Conservation (phyloP, 1,140 invertebrate genomes). For the Pachypeltis micranthus region DNA sequence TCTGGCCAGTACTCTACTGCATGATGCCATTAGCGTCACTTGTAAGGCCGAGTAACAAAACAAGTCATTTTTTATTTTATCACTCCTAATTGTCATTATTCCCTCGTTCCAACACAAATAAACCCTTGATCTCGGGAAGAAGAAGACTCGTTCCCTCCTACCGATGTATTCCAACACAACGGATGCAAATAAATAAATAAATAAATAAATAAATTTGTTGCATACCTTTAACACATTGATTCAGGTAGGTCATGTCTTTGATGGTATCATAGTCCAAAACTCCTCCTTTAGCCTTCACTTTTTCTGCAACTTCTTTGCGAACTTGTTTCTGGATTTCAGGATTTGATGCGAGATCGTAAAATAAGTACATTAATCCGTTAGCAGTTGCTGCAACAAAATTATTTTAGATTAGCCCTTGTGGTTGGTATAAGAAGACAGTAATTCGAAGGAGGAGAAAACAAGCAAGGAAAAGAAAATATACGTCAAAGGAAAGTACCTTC, state of each 20-base stretch:
- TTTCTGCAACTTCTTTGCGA: slow-evolving; percentile 40
- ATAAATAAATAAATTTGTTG: background rate
- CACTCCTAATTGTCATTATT: too few species aligned
- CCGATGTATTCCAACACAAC: background rate
- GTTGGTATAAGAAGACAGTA: background rate
- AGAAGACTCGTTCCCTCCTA: background rate
- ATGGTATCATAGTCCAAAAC: slow-evolving; percentile 28
- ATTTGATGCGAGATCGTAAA: slow-evolving; percentile 39
- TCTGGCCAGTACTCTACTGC: too few species aligned
- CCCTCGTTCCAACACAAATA: too few species aligned
- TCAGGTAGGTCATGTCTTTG: slow-evolving; percentile 23
- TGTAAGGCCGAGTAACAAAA: too few species aligned
- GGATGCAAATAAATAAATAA: background rate
- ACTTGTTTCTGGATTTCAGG: slow-evolving; percentile 43
- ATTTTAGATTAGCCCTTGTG: background rate
- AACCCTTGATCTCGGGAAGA: slow-evolving; percentile 38
- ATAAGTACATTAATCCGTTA: slow-evolving; percentile 35
- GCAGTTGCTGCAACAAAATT: slow-evolving; percentile 36
- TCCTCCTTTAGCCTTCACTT: slow-evolving; percentile 33
- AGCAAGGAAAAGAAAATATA: too few species aligned
- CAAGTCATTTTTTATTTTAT: too few species aligned
- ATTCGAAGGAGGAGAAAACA: background rate
- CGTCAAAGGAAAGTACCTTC: too few species aligned
- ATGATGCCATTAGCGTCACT: too few species aligned
- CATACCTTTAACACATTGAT: slow-evolving; percentile 42